phyloP scores from a whole-genome alignment of 2,888 invertebrate species.

The Myopa testacea region DNA sequence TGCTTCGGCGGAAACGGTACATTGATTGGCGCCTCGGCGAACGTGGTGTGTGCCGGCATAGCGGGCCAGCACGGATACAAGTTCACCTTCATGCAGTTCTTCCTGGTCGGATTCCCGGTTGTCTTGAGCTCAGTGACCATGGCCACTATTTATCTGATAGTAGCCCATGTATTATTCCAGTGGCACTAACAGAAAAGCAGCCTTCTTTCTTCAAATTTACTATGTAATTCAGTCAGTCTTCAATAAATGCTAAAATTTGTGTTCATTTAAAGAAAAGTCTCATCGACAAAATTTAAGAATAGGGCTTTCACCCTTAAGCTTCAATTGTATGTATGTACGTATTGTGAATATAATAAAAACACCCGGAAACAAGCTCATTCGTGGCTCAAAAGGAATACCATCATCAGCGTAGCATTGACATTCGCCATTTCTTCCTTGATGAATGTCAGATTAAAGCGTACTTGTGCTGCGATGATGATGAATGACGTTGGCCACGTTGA shows the following conservation, averaged over 20 bases:
- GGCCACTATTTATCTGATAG: constrained; percentile 76
- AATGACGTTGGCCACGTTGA: background rate
- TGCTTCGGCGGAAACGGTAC: constrained; percentile 94
- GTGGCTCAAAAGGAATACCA: background rate
- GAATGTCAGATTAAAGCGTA: background rate
- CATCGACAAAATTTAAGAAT: too few species aligned
- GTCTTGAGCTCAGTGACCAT: constrained; percentile 78
- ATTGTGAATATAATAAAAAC: background rate
- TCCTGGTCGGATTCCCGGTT: constrained; percentile 84
- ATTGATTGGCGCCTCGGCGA: constrained; percentile 89
- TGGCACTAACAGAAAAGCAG: constrained; percentile 72
- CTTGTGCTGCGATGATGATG: background rate
- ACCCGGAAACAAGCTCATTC: background rate
- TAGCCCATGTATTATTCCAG: constrained; percentile 76
- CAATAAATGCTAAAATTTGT: too few species aligned
- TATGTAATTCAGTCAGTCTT: too few species aligned
- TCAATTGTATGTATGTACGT: too few species aligned
- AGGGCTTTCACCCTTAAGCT: too few species aligned
- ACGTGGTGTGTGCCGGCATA: constrained; percentile 91
- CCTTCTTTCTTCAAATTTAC: background rate
- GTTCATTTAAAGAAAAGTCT: too few species aligned
- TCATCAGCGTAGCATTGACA: background rate
- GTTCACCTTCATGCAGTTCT: constrained; percentile 85
- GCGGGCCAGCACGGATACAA: constrained; percentile 91
- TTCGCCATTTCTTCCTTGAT: background rate